Base-by-base conservation (phyloP, 1,140 invertebrate species). In the Sycophila sp. region DNA sequence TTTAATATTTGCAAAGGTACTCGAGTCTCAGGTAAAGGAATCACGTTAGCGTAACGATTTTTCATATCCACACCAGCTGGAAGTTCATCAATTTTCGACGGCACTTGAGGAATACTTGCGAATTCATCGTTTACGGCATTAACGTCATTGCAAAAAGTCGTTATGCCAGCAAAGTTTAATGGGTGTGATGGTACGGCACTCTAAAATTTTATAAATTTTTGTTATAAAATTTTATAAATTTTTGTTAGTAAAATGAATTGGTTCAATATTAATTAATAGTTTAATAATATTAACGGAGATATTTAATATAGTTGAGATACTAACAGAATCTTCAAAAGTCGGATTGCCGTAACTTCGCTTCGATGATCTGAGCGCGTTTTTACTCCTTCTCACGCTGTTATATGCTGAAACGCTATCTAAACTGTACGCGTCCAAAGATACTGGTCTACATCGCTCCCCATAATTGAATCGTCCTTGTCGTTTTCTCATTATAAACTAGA, bases 11-110 rank as follows among this genome's bases (percentile, higher is more conserved):
- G 86, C 11, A 96, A 86, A 30, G 90, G 89, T 2, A 97, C 95
- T 75, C 95, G 89, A 22, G 94, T 96, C 85, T 95, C 94, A 38
- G 95, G 94, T 77, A 96, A 88, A 53, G 96, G 96, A 76, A 97
- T 92, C 32, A 97, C 94, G 86, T 98, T 98, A 42, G 95, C 94
- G 86, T 95, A 98, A 75, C 96, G 90, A 84, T 98, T 98, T 84
- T 97, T 97, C 56, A 94, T 89, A 79, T 97, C 96, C 45, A 93
- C 94, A 0, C 95, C 95, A 0, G 88, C 82, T 0, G 95, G 95
- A 24, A 98, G 88, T 77, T 96, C 94, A 73, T 95, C 94, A 64
- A 92, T 90, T 51, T 91, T 89, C 0, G 92, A 91, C 2, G 90
- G 91, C 6, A 94, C 89, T 69, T 91, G 90, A 0, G 94, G 94